These are phyloP conservation scores for Masnerella sp. DNA, from an alignment of 2,888 invertebrate genomes.

Conservation along the genomic window DNA sequence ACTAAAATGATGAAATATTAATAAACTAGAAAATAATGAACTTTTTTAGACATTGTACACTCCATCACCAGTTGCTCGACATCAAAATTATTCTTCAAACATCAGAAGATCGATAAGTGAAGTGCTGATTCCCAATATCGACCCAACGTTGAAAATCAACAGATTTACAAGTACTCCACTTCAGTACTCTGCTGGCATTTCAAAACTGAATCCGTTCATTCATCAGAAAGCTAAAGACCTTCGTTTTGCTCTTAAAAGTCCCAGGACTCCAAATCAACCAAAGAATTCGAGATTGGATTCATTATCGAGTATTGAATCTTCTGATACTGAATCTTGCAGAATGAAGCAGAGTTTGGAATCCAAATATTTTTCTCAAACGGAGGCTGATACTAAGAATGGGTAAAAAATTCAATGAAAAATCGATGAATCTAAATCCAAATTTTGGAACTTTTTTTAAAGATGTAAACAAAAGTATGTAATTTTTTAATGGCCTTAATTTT, in stretches of 20 bases:
- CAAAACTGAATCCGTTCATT: constrained; percentile 60
- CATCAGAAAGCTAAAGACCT: constrained; percentile 51
- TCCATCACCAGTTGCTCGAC: constrained; percentile 29
- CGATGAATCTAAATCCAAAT: no score
- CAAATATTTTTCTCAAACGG: constrained; percentile 4
- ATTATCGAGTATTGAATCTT: no score
- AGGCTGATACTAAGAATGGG: background rate
- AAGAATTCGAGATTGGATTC: background rate
- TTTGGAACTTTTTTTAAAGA: no score
- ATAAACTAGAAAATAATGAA: no score
- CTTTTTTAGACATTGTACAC: constrained; percentile 28
- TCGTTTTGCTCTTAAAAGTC: constrained; percentile 66
- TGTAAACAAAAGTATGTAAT: no score
- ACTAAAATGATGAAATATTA: no score
- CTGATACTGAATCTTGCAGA: no score
- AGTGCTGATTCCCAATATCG: background rate
- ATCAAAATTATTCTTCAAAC: constrained; percentile 10
- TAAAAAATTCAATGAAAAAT: background rate
- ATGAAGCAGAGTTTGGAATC: constrained; percentile 18
- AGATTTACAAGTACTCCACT: constrained; percentile 72
- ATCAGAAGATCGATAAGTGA: constrained; percentile 28
- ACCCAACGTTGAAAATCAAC: constrained; percentile 67
- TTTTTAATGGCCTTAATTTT: no score
- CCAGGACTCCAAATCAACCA: constrained; percentile 42
- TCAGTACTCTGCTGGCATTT: constrained; percentile 60